Percentiles rank a stretch among this genome's conserved stretches.
Conservation (phyloP, 2,113 vertebrate species). For the Circaetus cinerascens region DNA sequence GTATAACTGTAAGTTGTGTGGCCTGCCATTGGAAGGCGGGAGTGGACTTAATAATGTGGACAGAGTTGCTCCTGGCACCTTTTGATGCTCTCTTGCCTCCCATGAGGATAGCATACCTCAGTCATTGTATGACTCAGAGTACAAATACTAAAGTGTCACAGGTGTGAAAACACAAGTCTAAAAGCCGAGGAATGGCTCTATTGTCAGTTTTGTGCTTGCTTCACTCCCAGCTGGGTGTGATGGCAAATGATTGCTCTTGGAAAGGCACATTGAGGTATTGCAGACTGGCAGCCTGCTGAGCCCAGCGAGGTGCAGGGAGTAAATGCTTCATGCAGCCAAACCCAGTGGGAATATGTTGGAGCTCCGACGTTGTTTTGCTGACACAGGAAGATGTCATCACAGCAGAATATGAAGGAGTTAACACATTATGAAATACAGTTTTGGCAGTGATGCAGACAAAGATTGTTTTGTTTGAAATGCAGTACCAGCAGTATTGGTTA, state of each 20-base stretch:
- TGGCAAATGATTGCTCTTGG: not conserved
- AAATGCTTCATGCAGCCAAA: not conserved
- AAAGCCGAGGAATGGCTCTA: not conserved
- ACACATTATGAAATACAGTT: constrained; percentile 29
- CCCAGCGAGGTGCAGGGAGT: not conserved
- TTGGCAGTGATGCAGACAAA: constrained; percentile 8
- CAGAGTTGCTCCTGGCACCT: not conserved
- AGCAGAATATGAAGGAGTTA: constrained; percentile 42
- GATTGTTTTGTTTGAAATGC: constrained; percentile 21
- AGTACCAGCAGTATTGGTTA: not conserved
- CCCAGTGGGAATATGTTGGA: not conserved
- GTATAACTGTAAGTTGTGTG: not conserved
- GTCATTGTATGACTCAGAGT: not conserved
- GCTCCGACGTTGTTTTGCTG: constrained; percentile 16
- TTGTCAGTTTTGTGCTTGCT: not conserved
- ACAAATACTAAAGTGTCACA: not conserved
- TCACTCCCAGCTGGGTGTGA: not conserved
- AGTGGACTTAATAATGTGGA: not conserved
- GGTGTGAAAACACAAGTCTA: not conserved
- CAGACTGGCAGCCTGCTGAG: constrained; percentile 5
- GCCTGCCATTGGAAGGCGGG: not conserved
- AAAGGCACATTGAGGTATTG: not conserved
- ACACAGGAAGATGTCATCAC: constrained; percentile 29
- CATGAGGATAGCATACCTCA: not conserved
- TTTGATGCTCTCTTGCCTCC: not conserved